A percentile compares a stretch with the other conserved stretches of the same genome.
Evolutionary conservation across 2,888 invertebrate genomes (phyloP).

Genomic region (Lycia hirtaria): DNA sequence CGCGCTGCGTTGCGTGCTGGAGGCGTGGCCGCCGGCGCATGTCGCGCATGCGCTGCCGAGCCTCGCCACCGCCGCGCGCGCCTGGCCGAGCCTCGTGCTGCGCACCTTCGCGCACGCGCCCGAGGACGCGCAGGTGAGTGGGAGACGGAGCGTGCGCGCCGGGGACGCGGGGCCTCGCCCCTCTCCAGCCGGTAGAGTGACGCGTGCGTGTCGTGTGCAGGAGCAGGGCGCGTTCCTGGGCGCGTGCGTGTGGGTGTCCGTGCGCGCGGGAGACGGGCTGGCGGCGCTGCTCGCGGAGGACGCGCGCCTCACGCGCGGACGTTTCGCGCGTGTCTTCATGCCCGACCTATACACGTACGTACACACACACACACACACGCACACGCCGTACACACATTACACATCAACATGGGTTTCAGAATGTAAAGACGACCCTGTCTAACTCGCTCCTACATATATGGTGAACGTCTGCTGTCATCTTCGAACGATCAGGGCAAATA

Average conservation of each 20-base stretch:
- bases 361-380: too few species aligned
- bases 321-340: not conserved
- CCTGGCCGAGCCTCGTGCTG: conserved; percentile 7
- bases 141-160: too few species aligned
- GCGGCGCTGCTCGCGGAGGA: not conserved
- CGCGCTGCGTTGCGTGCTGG: conserved; percentile 4
- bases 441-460: too few species aligned
- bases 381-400: too few species aligned
- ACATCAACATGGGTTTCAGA: too few species aligned
- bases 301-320: not conserved
- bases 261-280: conserved; percentile 7
- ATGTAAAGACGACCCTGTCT: too few species aligned
- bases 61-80: conserved; percentile 2
- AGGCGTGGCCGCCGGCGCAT: conserved; percentile 1
- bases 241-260: not conserved
- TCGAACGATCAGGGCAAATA: too few species aligned
- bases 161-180: too few species aligned
- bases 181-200: too few species aligned
- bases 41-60: conserved; percentile 1
- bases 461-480: too few species aligned
- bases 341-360: conserved; percentile 1
- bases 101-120: not conserved
- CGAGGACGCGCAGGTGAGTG: not conserved
- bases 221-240: too few species aligned
- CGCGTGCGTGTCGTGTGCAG: not conserved